Percentiles rank a stretch among this genome's conserved stretches.
These are phyloP conservation scores for Stegophylla sp. DNA, from an alignment of 2,888 invertebrate species.

Conservation along the genomic window DNA sequence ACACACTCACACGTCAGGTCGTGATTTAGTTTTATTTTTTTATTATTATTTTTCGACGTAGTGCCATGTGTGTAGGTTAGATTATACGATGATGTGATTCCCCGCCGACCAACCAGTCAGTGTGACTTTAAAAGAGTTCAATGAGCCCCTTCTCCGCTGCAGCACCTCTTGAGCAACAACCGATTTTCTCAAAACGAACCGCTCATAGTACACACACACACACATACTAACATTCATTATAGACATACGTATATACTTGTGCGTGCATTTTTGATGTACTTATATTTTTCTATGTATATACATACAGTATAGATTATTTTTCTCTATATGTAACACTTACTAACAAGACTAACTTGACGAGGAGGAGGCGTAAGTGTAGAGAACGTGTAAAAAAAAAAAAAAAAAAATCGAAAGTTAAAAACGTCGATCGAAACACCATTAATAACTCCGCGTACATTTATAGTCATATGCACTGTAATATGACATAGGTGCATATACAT, in stretches of 20 bases:
- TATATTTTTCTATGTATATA: not conserved
- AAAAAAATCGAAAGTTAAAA: slow-evolving; percentile 44
- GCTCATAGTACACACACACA: slow-evolving; percentile 24
- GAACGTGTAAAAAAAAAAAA: slow-evolving; percentile 10
- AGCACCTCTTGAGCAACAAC: slow-evolving; percentile 39
- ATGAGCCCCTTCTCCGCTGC: slow-evolving; percentile 55
- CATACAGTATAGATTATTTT: not conserved
- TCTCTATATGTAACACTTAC: slow-evolving; percentile 33
- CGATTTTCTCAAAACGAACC: slow-evolving; percentile 42
- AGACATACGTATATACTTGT: not conserved
- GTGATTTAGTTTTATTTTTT: slow-evolving; percentile 40
- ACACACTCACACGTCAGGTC: not conserved
- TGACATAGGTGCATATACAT: not conserved
- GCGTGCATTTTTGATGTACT: not conserved
- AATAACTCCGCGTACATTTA: slow-evolving; percentile 23
- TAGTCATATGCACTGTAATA: not conserved
- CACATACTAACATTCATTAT: not conserved
- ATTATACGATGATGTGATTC: too few species aligned
- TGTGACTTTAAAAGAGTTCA: slow-evolving; percentile 52
- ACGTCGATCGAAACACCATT: slow-evolving; percentile 41
- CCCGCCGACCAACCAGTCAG: slow-evolving; percentile 32
- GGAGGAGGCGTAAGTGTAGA: slow-evolving; percentile 28
- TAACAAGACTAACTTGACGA: slow-evolving; percentile 31
- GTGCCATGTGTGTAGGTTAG: not conserved
- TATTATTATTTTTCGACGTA: not conserved